Conservation (phyloP, 2,797 vertebrate genomes). For the Yasuhikotakia modesta region DNA sequence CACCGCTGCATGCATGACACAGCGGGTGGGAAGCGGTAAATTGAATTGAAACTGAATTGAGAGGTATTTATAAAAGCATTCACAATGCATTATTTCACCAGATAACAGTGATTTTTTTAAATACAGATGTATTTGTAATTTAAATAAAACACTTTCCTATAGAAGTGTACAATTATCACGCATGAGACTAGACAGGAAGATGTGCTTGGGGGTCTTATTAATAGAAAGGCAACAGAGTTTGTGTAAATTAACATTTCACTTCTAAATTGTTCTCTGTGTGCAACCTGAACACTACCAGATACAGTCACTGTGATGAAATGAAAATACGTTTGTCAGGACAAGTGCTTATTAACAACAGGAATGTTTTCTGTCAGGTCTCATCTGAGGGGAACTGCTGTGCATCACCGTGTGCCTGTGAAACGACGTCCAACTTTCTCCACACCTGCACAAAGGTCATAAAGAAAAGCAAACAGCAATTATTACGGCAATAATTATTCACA, state of each 20-base stretch:
- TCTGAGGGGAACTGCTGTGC: neutral
- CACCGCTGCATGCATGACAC: conserved; percentile 9
- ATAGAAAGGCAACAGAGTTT: neutral
- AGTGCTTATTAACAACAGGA: neutral
- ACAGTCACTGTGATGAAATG: neutral
- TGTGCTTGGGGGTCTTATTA: neutral
- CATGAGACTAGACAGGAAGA: neutral
- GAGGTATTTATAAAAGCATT: conserved; percentile 5
- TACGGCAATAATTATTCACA: too few relatives aligned
- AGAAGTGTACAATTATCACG: neutral
- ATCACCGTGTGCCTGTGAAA: conserved; percentile 5
- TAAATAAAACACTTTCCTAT: neutral
- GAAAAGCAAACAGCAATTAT: neutral
- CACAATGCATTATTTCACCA: neutral
- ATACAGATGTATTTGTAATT: neutral
- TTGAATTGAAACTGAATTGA: conserved; percentile 23
- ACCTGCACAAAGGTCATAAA: neutral
- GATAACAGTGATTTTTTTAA: neutral
- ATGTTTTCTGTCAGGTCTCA: neutral
- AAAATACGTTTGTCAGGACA: neutral
- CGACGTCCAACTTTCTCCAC: too few relatives aligned
- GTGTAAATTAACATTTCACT: conserved; percentile 6
- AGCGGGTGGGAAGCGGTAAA: neutral
- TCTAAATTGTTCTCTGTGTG: neutral
- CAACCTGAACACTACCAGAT: neutral